Conservation (phyloP, 2,113 vertebrate genomes). For the Microtus ochrogaster region DNA sequence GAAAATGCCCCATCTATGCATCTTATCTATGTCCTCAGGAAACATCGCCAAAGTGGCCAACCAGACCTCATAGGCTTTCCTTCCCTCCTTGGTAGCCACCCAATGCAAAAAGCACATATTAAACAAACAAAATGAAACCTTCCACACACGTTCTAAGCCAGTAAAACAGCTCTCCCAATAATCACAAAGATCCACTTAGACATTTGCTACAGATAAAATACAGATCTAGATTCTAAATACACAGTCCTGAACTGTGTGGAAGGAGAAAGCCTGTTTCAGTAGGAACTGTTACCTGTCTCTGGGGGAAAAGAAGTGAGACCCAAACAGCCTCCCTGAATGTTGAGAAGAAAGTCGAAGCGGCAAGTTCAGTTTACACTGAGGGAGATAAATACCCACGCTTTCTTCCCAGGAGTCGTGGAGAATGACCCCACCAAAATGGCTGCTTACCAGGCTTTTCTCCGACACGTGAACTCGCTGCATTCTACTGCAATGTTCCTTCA, state of each 20-base stretch:
- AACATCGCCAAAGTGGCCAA: background rate
- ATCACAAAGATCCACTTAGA: background rate
- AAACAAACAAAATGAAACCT: background rate
- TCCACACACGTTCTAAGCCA: background rate
- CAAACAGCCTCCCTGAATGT: background rate
- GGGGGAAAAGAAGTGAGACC: conserved; percentile 19
- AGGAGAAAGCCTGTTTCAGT: conserved; percentile 44
- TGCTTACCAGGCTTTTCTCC: background rate
- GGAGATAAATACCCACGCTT: conserved; percentile 44
- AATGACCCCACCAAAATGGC: conserved; percentile 38
- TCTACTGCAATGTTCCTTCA: conserved; percentile 17
- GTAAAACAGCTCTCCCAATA: background rate
- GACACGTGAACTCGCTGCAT: background rate
- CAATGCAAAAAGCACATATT: background rate
- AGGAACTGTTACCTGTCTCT: background rate
- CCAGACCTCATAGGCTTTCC: background rate
- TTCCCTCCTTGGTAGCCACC: background rate
- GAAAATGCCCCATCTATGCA: background rate
- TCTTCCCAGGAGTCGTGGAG: conserved; percentile 46
- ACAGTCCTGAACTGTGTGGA: background rate
- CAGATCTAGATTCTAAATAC: conserved; percentile 7
- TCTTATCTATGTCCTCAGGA: conserved; percentile 1
- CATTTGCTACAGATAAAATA: background rate
- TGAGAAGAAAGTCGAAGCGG: conserved; percentile 2
- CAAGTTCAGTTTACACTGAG: conserved; percentile 40